Percentiles rank a stretch among this genome's conserved stretches.
These are phyloP conservation scores for Axinella damicornis DNA, from an alignment of 37 sponge, comb jelly and placozoan species.

Conservation along the genomic window DNA sequence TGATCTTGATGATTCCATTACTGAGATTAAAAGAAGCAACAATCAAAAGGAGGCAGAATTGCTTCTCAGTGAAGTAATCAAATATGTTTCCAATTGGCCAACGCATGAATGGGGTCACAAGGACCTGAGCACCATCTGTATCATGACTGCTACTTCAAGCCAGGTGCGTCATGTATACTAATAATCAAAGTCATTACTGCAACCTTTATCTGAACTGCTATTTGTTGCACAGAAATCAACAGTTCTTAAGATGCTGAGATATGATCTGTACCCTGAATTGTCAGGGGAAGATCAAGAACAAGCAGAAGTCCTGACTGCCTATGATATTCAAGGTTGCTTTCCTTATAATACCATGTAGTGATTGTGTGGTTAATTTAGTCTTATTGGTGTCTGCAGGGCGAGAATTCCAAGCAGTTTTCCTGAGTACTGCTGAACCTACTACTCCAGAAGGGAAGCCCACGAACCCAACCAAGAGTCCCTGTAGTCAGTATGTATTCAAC, in stretches of 20 bases:
- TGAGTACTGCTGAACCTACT: constrained; percentile 50
- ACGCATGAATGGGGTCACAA: constrained; percentile 32
- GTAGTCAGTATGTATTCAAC: constrained; percentile 59
- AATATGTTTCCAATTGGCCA: constrained; percentile 51
- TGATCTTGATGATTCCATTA: constrained; percentile 1
- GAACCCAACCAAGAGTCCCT: constrained; percentile 41
- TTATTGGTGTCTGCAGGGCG: constrained; percentile 17
- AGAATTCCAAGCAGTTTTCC: constrained; percentile 41
- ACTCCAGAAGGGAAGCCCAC: constrained; percentile 2
- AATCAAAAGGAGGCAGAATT: constrained; percentile 17
- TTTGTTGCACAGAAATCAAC: neutral
- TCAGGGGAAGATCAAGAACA: neutral
- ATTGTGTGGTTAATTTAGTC: neutral
- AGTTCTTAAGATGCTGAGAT: neutral
- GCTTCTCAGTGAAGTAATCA: constrained; percentile 18
- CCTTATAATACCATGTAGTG: neutral
- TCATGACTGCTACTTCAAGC: constrained; percentile 48
- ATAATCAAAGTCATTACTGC: neutral
- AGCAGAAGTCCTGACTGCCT: constrained; percentile 20
- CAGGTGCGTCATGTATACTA: constrained; percentile 43
- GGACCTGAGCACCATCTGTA: constrained; percentile 30
- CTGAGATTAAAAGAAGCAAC: neutral
- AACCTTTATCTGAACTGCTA: too few relatives aligned
- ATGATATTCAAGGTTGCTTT: constrained; percentile 58
- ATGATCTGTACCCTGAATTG: too few relatives aligned